Evolutionary conservation across 2,113 vertebrate species (phyloP).

Genomic region (Bombycilla garrulus): DNA sequence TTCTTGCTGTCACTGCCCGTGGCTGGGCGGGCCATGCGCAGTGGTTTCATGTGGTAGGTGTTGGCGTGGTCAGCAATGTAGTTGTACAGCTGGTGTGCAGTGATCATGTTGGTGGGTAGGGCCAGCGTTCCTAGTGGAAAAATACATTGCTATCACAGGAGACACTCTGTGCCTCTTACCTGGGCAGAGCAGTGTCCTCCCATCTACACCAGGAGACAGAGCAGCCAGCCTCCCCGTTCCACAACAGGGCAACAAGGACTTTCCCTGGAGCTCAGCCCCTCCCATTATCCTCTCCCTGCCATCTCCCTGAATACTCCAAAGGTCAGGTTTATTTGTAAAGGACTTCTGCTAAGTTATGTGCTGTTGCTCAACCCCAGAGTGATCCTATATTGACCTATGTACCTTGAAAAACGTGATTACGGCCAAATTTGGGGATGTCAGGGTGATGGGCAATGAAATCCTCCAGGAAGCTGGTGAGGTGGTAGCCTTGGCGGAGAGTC

Average conservation of each 20-base stretch:
- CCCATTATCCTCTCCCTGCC: background rate
- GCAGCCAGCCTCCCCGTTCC: background rate
- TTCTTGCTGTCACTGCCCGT: slow-evolving; percentile 76
- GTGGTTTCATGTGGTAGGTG: slow-evolving; percentile 94
- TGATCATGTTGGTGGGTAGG: slow-evolving; percentile 91
- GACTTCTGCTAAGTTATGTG: background rate
- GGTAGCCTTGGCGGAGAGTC: slow-evolving; percentile 92
- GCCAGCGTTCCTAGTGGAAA: slow-evolving; percentile 80
- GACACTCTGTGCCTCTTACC: background rate
- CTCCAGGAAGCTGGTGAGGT: slow-evolving; percentile 92
- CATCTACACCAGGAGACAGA: background rate
- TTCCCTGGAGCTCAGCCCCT: background rate
- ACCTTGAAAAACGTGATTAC: slow-evolving; percentile 97
- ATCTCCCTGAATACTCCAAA: background rate
- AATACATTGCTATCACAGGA: background rate
- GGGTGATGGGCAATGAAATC: slow-evolving; percentile 94
- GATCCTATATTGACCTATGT: background rate
- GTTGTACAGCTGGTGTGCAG: slow-evolving; percentile 96
- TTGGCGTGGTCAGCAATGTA: slow-evolving; percentile 95
- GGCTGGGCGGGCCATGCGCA: slow-evolving; percentile 88
- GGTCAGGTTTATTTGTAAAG: background rate
- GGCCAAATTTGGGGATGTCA: slow-evolving; percentile 94
- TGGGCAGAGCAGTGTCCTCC: background rate
- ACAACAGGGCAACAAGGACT: background rate
- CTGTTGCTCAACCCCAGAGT: background rate